These are phyloP conservation scores for Idris sp. DNA, from an alignment of 1,140 invertebrate species.

Conservation along the genomic window DNA sequence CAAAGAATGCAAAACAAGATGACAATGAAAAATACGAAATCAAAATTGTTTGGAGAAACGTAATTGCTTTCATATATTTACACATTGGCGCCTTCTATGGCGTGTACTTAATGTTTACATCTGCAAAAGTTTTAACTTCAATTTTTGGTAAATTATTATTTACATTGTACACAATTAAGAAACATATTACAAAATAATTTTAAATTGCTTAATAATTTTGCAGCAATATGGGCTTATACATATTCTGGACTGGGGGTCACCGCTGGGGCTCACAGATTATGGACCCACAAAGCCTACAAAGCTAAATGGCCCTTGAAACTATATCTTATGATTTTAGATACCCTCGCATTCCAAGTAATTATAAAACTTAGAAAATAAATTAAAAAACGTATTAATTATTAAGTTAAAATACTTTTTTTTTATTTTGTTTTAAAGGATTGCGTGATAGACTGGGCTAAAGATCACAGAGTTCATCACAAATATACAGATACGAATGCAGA, in stretches of 20 bases:
- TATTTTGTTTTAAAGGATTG: constrained; percentile 85
- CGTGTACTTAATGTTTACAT: constrained; percentile 84
- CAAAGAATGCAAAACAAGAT: too few species aligned
- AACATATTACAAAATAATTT: too few species aligned
- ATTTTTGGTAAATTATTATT: constrained; percentile 39
- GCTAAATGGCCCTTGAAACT: constrained; percentile 91
- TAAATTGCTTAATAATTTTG: constrained; percentile 64
- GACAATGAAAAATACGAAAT: too few species aligned
- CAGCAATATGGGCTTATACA: constrained; percentile 85
- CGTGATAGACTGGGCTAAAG: constrained; percentile 94
- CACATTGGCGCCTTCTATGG: constrained; percentile 93
- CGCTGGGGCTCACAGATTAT: constrained; percentile 95
- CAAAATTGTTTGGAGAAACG: constrained; percentile 95
- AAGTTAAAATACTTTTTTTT: too few species aligned
- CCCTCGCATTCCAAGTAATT: constrained; percentile 89
- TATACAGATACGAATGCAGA: constrained; percentile 97
- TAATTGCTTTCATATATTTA: constrained; percentile 89
- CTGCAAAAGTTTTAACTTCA: constrained; percentile 29
- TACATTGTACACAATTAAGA: too few species aligned
- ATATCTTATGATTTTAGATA: constrained; percentile 88
- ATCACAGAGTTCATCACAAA: constrained; percentile 98
- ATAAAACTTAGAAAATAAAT: too few species aligned
- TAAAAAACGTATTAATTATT: too few species aligned
- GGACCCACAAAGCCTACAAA: constrained; percentile 96
- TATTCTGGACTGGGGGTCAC: constrained; percentile 90